A percentile compares a stretch with the other conserved stretches of the same genome.
Evolutionary conservation across 2,113 vertebrate species (phyloP).

Genomic region (Prolemur simus): DNA sequence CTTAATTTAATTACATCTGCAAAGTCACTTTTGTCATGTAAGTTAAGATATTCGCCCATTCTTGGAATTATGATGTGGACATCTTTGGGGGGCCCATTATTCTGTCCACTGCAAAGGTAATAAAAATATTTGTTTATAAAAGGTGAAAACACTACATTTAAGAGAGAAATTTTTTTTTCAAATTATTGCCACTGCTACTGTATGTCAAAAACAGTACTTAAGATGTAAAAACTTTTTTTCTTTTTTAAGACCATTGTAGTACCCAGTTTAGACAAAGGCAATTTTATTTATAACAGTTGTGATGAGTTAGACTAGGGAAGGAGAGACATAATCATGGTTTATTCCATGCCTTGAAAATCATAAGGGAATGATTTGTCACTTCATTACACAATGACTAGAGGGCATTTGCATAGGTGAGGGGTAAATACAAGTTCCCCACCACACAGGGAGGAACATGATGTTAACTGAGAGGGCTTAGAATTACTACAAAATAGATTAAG

Average conservation of each 20-base stretch:
- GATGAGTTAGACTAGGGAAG: neutral
- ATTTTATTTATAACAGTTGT: constrained; percentile 13
- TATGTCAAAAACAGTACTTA: neutral
- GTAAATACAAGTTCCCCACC: no score
- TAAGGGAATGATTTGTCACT: neutral
- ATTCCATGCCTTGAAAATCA: neutral
- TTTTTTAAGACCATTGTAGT: neutral
- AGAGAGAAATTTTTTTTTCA: neutral
- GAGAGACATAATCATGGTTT: neutral
- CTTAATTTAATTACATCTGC: neutral
- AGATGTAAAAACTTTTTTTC: neutral
- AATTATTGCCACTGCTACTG: neutral
- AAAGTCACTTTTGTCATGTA: neutral
- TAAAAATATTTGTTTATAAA: constrained; percentile 8
- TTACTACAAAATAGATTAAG: no score
- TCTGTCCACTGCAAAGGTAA: neutral
- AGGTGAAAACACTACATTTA: neutral
- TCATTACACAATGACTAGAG: constrained; percentile 19
- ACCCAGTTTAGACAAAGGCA: neutral
- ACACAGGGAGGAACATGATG: no score
- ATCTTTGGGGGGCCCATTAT: neutral
- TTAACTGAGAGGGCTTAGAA: no score
- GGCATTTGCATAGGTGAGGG: neutral
- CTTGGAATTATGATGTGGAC: neutral
- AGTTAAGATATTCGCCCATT: neutral